Evolutionary conservation across 2,113 vertebrate genomes (phyloP).

Genomic region (Sclerurus mexicanus): DNA sequence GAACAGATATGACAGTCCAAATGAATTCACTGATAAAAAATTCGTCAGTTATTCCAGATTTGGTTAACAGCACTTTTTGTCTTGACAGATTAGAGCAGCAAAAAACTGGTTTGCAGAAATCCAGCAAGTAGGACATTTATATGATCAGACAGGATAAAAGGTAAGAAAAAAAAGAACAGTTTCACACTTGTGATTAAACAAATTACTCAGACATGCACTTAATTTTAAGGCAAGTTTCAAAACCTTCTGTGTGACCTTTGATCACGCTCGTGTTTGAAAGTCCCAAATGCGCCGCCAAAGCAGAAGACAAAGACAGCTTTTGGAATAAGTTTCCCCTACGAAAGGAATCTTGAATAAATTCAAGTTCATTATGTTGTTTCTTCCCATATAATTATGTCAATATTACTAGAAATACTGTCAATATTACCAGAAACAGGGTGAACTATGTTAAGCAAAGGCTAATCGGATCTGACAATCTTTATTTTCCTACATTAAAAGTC

Average conservation of each 20-base stretch:
- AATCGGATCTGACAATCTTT: background rate
- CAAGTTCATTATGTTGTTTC: background rate
- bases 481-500: background rate
- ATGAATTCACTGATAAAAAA: background rate
- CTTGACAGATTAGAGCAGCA: background rate
- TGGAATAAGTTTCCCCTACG: background rate
- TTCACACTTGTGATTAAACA: background rate
- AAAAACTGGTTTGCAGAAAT: background rate
- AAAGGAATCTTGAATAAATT: background rate
- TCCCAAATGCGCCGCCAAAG: background rate
- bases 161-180: background rate
- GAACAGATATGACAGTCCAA: background rate
- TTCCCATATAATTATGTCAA: background rate
- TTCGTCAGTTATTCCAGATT: background rate
- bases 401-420: background rate
- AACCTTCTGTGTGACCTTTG: background rate
- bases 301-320: background rate
- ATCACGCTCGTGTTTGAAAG: rapidly evolving
- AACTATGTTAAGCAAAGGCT: background rate
- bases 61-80: background rate
- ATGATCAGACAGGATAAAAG: background rate
- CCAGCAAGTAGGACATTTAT: background rate
- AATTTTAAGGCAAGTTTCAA: background rate
- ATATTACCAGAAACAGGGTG: background rate
- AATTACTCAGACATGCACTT: background rate